Base-by-base conservation (phyloP, 2,113 vertebrate genomes). In the Vulpes vulpes region DNA sequence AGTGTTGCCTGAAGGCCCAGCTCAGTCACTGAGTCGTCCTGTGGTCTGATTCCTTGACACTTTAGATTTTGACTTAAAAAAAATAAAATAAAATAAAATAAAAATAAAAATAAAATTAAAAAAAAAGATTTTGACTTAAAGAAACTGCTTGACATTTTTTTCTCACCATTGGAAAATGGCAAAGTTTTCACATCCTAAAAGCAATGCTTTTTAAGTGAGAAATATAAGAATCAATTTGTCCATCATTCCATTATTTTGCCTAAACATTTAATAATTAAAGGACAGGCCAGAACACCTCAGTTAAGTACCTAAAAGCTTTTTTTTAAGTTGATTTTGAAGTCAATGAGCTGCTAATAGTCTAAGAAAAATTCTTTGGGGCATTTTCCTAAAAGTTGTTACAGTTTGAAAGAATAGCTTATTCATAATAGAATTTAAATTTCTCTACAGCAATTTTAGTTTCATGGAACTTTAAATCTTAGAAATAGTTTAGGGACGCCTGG, bases 261-360 rank as follows among this genome's bases (percentile, higher is more conserved):
- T 91, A 92, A 93, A 83, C 12, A 89, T 35, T 96, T 85, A 94
- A 76, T 79, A 97, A 96, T 96, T 97, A 94, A 96, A 65, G 80
- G 11, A 62, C 43, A 90, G 27, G 9, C 32, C 43, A 95, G 35
- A 95, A 71, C 30, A 90, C 38, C 60, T 86, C 79, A 81, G 59
- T 65, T 87, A 96, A 90, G 67, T 89, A 79, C 35, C 38, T 76
- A 11, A 92, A 96, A 91, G 20, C 0, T 15, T 23, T 65, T 60
- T 80, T 80, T n/a, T 0, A 53, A 49, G 30, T 67, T 65, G 65
- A 92, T 49, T 96, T 60, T 88, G 57, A 87, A 92, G 38, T 80
- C 69, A 49, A 78, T 79, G 74, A 95, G 59, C 79, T 69, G 22
- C 62, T 60, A 74, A 35, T 6, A 95, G 22, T 16, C 67, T 93